A percentile compares a stretch with the other conserved stretches of the same genome.
These are phyloP conservation scores for Odocoileus hemionus DNA, from an alignment of 2,113 vertebrate species.

Conservation along the genomic window DNA sequence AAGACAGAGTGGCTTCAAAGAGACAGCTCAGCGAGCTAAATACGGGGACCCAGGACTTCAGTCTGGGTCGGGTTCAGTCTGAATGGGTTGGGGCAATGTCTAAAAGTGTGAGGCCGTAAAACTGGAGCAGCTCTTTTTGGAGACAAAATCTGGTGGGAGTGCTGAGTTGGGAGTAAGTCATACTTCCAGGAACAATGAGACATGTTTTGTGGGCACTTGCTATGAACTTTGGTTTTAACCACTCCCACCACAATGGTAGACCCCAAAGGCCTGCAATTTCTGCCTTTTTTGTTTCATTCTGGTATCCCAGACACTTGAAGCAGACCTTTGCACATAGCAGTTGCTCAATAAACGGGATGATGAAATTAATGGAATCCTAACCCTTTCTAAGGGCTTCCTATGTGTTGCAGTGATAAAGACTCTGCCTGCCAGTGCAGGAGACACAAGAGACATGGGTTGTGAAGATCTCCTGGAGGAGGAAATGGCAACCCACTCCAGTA, in stretches of 20 bases:
- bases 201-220: not conserved
- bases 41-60: not conserved
- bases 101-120: not conserved
- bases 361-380: not conserved
- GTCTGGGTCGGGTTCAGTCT: not conserved
- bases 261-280: not conserved
- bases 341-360: not conserved
- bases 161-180: not conserved
- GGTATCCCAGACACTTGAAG: not conserved
- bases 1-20: not conserved
- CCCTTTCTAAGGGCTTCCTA: not conserved
- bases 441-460: not conserved
- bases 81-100: not conserved
- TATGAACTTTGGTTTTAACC: not conserved
- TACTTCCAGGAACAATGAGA: not conserved
- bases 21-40: not conserved
- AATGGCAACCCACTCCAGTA: not conserved
- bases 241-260: not conserved
- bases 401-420: not conserved
- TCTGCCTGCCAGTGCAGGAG: not conserved
- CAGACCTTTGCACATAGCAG: not conserved
- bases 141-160: not conserved
- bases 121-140: not conserved
- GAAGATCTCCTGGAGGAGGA: not conserved
- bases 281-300: not conserved